These are phyloP conservation scores for Helicolenus hilgendorfi DNA, from an alignment of 2,797 vertebrate species.

Conservation along the genomic window DNA sequence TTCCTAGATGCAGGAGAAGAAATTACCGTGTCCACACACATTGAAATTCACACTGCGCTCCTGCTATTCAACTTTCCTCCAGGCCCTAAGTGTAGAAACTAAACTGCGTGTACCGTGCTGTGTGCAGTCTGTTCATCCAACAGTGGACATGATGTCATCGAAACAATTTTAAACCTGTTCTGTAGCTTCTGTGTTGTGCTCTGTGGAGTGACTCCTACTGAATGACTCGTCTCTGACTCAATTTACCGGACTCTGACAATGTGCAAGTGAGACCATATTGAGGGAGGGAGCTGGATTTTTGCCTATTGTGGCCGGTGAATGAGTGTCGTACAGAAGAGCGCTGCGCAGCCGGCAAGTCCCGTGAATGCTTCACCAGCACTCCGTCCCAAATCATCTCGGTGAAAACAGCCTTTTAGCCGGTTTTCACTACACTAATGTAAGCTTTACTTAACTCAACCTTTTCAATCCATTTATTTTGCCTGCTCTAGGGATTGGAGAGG, in stretches of 20 bases:
- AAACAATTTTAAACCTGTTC: slow-evolving; percentile 66
- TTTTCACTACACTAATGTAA: slow-evolving; percentile 51
- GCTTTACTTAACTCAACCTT: slow-evolving; percentile 58
- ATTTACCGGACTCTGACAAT: slow-evolving; percentile 71
- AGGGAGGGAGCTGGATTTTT: slow-evolving; percentile 66
- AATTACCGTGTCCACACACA: not conserved
- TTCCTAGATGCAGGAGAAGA: not conserved
- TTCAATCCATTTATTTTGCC: slow-evolving; percentile 53
- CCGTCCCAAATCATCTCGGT: slow-evolving; percentile 32
- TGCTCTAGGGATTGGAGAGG: slow-evolving; percentile 45
- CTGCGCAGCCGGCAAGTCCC: slow-evolving; percentile 35
- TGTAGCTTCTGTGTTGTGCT: slow-evolving; percentile 48
- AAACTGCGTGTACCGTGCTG: slow-evolving; percentile 6
- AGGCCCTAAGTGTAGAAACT: slow-evolving; percentile 9
- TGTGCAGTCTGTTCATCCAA: slow-evolving; percentile 47
- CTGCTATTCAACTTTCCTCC: slow-evolving; percentile 18
- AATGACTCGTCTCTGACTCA: slow-evolving; percentile 82
- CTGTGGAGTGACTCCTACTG: slow-evolving; percentile 59
- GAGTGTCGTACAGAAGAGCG: slow-evolving; percentile 48
- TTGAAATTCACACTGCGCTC: slow-evolving; percentile 14
- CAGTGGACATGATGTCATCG: slow-evolving; percentile 63
- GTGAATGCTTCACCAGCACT: slow-evolving; percentile 52
- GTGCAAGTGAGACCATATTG: slow-evolving; percentile 73
- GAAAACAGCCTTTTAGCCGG: slow-evolving; percentile 58
- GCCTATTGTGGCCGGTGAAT: slow-evolving; percentile 76